Evolutionary conservation across 1,140 invertebrate genomes (phyloP).

Genomic region (Lepidotrigona ventralis): DNA sequence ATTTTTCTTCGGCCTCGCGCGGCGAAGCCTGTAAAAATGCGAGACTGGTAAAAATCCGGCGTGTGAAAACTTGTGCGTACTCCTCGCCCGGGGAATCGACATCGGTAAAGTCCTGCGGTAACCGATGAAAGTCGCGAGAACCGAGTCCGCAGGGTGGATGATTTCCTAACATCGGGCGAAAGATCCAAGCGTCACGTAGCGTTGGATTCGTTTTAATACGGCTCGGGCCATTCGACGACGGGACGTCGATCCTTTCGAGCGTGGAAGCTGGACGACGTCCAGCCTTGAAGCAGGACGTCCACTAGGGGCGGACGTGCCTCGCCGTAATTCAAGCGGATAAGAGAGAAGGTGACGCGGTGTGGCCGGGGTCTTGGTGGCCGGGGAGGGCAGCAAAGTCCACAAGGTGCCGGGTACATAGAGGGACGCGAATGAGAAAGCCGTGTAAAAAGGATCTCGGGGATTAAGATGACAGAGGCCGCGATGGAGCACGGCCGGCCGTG

Average conservation of each 20-base stretch:
- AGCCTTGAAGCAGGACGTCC: constrained; percentile 46
- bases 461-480: constrained; percentile 71
- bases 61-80: not conserved
- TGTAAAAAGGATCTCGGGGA: constrained; percentile 70
- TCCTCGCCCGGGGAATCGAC: too few relatives aligned
- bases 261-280: constrained; percentile 66
- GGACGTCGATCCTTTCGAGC: constrained; percentile 45
- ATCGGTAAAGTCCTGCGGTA: too few relatives aligned
- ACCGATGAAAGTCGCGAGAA: not conserved
- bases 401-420: constrained; percentile 62
- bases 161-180: constrained; percentile 42
- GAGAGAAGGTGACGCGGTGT: constrained; percentile 59
- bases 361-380: constrained; percentile 24
- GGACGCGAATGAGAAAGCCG: constrained; percentile 68
- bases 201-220: constrained; percentile 63
- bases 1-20: too few relatives aligned
- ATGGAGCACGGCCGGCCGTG: constrained; percentile 48
- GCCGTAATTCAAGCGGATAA: constrained; percentile 74
- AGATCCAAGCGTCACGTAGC: constrained; percentile 59
- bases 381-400: constrained; percentile 59
- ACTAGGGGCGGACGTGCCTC: constrained; percentile 69
- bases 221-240: constrained; percentile 42
- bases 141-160: not conserved
- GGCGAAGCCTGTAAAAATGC: not conserved
- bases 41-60: not conserved